A percentile compares a stretch with the other conserved stretches of the same genome.
Conservation (phyloP, 2,113 vertebrate species). For the Sisor rabdophorus region DNA sequence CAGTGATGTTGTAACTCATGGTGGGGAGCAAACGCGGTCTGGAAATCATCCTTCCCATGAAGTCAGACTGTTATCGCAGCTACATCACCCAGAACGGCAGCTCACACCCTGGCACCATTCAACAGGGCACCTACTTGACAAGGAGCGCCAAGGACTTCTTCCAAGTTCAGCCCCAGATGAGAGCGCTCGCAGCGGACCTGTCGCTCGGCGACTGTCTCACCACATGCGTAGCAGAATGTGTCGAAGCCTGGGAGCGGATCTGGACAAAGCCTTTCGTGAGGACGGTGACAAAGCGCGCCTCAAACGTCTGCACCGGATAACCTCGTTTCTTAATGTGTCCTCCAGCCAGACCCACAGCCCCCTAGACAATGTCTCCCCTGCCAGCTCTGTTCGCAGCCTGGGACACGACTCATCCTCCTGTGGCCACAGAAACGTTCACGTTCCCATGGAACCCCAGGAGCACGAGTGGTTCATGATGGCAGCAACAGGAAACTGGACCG, state of each 20-base stretch:
- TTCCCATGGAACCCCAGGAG: constrained; percentile 79
- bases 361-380: constrained; percentile 26
- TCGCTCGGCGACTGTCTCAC: constrained; percentile 38
- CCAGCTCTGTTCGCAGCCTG: constrained; percentile 35
- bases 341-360: constrained; percentile 54
- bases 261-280: constrained; percentile 61
- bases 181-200: neutral
- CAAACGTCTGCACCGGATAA: constrained; percentile 59
- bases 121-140: constrained; percentile 46
- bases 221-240: constrained; percentile 60
- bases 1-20: constrained; percentile 15
- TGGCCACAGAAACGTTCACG: constrained; percentile 53
- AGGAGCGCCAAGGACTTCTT: constrained; percentile 21
- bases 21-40: neutral
- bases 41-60: constrained; percentile 2
- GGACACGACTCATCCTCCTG: constrained; percentile 18
- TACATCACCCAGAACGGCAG: neutral
- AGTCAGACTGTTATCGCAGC: neutral
- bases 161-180: constrained; percentile 10
- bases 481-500: constrained; percentile 77
- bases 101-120: constrained; percentile 50
- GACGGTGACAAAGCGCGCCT: constrained; percentile 53
- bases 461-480: constrained; percentile 85
- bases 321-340: constrained; percentile 69
- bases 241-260: constrained; percentile 65